phyloP scores from a whole-genome alignment of 2,888 invertebrate species.

The Scaptomyza flava region DNA sequence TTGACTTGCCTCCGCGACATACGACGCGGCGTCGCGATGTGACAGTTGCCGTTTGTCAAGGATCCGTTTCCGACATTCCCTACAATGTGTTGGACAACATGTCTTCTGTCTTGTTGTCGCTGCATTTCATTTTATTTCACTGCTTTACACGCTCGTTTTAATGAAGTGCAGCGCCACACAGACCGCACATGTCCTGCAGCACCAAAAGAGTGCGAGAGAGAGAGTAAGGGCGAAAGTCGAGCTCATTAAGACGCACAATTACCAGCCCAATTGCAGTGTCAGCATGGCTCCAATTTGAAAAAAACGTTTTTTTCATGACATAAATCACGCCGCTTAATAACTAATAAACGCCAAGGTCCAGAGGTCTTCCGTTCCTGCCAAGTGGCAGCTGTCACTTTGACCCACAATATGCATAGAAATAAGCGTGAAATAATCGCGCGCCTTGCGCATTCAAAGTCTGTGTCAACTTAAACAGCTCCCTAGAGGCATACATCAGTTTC shows the following conservation, averaged over 20 bases:
- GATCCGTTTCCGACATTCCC: slow-evolving; percentile 12
- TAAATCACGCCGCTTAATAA: slow-evolving; percentile 76
- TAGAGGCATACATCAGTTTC: slow-evolving; percentile 73
- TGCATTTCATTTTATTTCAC: slow-evolving; percentile 44
- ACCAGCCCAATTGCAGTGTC: slow-evolving; percentile 53
- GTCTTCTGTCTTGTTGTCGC: slow-evolving; percentile 38
- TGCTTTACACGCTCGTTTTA: slow-evolving; percentile 52
- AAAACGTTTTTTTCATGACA: slow-evolving; percentile 21
- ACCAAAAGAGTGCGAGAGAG: background rate
- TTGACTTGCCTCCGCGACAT: slow-evolving; percentile 2
- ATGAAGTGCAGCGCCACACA: slow-evolving; percentile 43
- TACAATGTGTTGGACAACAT: slow-evolving; percentile 8
- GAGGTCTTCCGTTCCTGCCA: slow-evolving; percentile 49
- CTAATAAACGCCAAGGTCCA: slow-evolving; percentile 66
- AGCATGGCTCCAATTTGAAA: slow-evolving; percentile 28
- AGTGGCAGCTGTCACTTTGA: slow-evolving; percentile 83
- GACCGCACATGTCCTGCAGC: slow-evolving; percentile 52
- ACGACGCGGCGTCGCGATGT: slow-evolving; percentile 5
- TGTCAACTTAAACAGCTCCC: slow-evolving; percentile 70
- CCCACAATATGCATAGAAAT: slow-evolving; percentile 57
- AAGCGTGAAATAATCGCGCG: slow-evolving; percentile 80
- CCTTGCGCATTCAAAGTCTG: slow-evolving; percentile 22
- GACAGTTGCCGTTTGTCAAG: slow-evolving; percentile 43
- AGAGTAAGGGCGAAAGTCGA: slow-evolving; percentile 5
- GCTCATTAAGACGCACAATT: slow-evolving; percentile 65